Evolutionary conservation across 2,888 invertebrate genomes (phyloP).

Genomic region (Dicyrtomina minuta): DNA sequence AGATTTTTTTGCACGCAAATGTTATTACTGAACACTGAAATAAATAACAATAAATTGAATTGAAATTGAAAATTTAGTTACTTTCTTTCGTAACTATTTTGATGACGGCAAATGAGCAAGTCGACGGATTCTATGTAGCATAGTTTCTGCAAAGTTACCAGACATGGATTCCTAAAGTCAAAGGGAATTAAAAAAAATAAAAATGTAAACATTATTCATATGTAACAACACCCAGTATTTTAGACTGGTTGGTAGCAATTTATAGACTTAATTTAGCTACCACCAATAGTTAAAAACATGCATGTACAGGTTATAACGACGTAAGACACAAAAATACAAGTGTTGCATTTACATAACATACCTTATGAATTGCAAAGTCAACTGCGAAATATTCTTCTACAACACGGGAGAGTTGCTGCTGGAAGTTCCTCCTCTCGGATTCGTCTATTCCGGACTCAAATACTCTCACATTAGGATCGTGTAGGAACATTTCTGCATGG

Average conservation of each 20-base stretch:
- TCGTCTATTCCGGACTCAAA: not conserved
- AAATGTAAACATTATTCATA: too few species aligned
- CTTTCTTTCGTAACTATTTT: too few species aligned
- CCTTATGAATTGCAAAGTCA: slow-evolving; percentile 27
- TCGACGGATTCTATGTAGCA: slow-evolving; percentile 42
- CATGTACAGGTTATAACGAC: too few species aligned
- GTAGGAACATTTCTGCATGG: slow-evolving; percentile 42
- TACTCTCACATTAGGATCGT: not conserved
- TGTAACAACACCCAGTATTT: too few species aligned
- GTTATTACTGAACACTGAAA: too few species aligned
- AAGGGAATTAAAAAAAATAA: slow-evolving; percentile 18
- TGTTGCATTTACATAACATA: too few species aligned
- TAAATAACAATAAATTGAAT: too few species aligned
- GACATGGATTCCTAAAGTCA: slow-evolving; percentile 35
- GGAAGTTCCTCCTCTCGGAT: not conserved
- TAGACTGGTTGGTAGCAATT: not conserved
- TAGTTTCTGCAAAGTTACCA: slow-evolving; percentile 40
- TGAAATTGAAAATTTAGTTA: too few species aligned
- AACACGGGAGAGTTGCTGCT: slow-evolving; percentile 15
- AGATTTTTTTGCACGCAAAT: too few species aligned
- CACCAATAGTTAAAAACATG: too few species aligned
- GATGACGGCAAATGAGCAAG: slow-evolving; percentile 28
- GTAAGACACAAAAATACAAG: too few species aligned
- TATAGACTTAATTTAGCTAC: not conserved
- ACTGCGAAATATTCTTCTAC: slow-evolving; percentile 28